phyloP scores from a whole-genome alignment of 2,888 invertebrate species.

The Chrysina gloriosa region DNA sequence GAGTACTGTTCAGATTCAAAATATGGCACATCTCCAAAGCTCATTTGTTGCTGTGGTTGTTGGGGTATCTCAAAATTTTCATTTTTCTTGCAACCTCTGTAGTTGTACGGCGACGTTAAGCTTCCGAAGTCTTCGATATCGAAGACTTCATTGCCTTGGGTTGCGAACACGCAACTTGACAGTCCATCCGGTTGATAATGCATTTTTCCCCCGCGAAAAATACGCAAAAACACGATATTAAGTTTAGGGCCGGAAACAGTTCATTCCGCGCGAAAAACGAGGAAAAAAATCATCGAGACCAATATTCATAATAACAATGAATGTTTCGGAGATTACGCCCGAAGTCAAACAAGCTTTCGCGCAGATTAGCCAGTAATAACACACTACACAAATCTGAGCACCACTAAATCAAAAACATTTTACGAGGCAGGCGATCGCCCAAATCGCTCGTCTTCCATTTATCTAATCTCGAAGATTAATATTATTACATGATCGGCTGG shows the following conservation, averaged over 20 bases:
- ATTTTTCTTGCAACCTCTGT: not conserved
- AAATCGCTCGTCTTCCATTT: slow-evolving; percentile 31
- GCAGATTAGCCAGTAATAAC: not conserved
- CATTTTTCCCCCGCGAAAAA: not conserved
- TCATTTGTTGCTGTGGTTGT: not conserved
- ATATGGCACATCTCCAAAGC: not conserved
- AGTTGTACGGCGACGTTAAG: not conserved
- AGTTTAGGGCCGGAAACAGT: too few relatives aligned
- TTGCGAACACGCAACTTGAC: slow-evolving; percentile 34
- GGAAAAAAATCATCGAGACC: not conserved
- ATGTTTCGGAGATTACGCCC: too few relatives aligned
- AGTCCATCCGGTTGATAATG: slow-evolving; percentile 5
- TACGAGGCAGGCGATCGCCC: slow-evolving; percentile 14
- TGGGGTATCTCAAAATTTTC: slow-evolving; percentile 7
- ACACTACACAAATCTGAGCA: slow-evolving; percentile 37
- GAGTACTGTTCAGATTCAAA: slow-evolving; percentile 13
- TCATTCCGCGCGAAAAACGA: not conserved
- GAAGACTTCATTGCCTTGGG: slow-evolving; percentile 24
- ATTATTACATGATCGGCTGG: slow-evolving; percentile 38
- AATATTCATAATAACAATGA: too few relatives aligned
- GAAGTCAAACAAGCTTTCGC: not conserved
- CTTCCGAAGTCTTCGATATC: slow-evolving; percentile 42
- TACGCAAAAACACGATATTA: too few relatives aligned
- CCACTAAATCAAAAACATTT: slow-evolving; percentile 22
- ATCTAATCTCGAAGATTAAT: slow-evolving; percentile 44